These are phyloP conservation scores for Calliscelio sp. DNA, from an alignment of 2,888 invertebrate species.

Conservation along the genomic window DNA sequence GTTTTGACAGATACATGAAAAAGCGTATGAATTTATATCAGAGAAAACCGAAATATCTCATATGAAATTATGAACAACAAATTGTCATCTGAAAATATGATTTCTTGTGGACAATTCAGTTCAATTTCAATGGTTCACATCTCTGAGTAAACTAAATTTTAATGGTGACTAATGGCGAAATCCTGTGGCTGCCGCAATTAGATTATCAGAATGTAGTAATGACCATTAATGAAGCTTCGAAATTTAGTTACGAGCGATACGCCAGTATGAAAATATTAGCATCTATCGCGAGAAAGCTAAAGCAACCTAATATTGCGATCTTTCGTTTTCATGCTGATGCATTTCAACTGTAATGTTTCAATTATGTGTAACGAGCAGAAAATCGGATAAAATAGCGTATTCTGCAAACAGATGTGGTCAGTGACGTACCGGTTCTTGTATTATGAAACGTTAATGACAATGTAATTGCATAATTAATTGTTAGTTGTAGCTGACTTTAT, in stretches of 20 bases:
- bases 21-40: too few relatives aligned
- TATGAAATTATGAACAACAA: too few relatives aligned
- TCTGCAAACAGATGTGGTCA: neutral
- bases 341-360: constrained; percentile 3
- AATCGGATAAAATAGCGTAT: constrained; percentile 33
- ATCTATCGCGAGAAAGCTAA: constrained; percentile 6
- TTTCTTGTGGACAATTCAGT: too few relatives aligned
- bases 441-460: neutral
- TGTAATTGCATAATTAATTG: neutral
- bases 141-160: constrained; percentile 38
- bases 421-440: neutral
- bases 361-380: constrained; percentile 29
- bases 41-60: too few relatives aligned
- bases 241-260: constrained; percentile 46
- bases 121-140: too few relatives aligned
- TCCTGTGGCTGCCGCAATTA: constrained; percentile 26
- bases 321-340: constrained; percentile 19
- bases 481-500: neutral
- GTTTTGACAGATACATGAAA: too few relatives aligned
- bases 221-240: constrained; percentile 44
- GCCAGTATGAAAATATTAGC: constrained; percentile 26
- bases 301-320: constrained; percentile 33
- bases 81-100: too few relatives aligned
- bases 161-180: constrained; percentile 49
- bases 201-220: constrained; percentile 45